Base-by-base conservation (phyloP, 2,888 invertebrate species). In the Nephrocerus scutellatus region DNA sequence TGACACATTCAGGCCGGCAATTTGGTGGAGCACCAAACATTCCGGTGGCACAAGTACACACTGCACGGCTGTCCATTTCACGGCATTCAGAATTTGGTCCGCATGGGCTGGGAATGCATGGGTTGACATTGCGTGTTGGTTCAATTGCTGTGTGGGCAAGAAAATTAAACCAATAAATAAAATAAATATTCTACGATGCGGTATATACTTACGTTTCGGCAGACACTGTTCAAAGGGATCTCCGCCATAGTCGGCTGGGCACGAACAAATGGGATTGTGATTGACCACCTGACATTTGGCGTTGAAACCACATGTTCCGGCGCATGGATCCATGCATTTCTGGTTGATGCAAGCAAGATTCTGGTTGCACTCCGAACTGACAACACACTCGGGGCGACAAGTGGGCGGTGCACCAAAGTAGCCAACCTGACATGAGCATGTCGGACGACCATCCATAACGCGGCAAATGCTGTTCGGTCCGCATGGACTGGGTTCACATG, bases 261-360 rank as follows among this genome's bases (percentile, higher is more conserved):
- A 87, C 60, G 80, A 80, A 66, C 86, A 86, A 54, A 84, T 77
- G 4, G 84, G 86, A 59, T 81, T 84, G 61, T 88, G 87, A 57
- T 82, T 81, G 31, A 83, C 76, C 34, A 84, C 84, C 71, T 79
- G 80, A 60, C 88, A 88, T 54, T 78, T 72, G 24, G 87, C 84
- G 58, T 84, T 80, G 37, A 76, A 70, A 35, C 87, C 86, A 57
- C 86, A 87, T 40, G 80, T 79, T 49, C 82, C 82, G 33, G 76
- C 74, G 63, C 86, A 86, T 20, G 86, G 85, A 66, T 85, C 81
- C 42, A 73, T 72, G 62, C 86, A 88, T 68, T 82, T 82, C 61
- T 82, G 80, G 62, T 79, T 80, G 49, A 83, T 75, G 61, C 88
- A 88, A 31, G 87, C 82, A 68, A 76, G 75, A 53, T 84, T 74